phyloP scores from a whole-genome alignment of 2,797 vertebrate species.

The Sebastes alutus region DNA sequence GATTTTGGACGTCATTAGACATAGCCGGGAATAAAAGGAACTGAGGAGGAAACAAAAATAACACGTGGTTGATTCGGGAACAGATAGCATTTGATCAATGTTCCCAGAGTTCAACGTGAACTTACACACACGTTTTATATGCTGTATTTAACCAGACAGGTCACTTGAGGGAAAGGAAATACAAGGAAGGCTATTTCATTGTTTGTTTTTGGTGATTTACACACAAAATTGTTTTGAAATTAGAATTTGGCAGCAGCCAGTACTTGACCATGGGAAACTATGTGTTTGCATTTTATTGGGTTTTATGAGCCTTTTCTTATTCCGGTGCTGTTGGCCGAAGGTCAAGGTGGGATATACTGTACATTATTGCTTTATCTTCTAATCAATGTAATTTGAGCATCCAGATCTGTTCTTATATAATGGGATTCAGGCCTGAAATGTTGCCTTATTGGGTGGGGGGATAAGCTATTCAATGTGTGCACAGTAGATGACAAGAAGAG shows the following conservation, averaged over 20 bases:
- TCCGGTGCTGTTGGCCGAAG: constrained; percentile 20
- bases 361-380: constrained; percentile 33
- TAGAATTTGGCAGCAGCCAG: constrained; percentile 41
- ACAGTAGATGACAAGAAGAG: constrained; percentile 27
- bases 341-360: constrained; percentile 7
- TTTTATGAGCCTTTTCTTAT: constrained; percentile 14
- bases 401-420: constrained; percentile 34
- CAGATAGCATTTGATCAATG: background rate
- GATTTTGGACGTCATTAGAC: constrained; percentile 29
- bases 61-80: background rate
- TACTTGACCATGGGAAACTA: constrained; percentile 28
- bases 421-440: constrained; percentile 5
- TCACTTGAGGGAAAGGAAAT: background rate
- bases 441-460: background rate
- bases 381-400: constrained; percentile 27
- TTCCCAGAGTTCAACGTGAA: constrained; percentile 13
- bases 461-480: constrained; percentile 20
- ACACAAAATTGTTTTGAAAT: constrained; percentile 30
- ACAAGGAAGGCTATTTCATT: background rate
- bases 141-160: background rate
- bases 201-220: background rate
- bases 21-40: constrained; percentile 8
- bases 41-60: constrained; percentile 12
- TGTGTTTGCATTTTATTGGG: constrained; percentile 48
- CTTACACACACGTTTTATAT: background rate